Percentiles rank a stretch among this genome's conserved stretches.
phyloP scores from a whole-genome alignment of 1,140 invertebrate genomes.

The Ceratina australensis region DNA sequence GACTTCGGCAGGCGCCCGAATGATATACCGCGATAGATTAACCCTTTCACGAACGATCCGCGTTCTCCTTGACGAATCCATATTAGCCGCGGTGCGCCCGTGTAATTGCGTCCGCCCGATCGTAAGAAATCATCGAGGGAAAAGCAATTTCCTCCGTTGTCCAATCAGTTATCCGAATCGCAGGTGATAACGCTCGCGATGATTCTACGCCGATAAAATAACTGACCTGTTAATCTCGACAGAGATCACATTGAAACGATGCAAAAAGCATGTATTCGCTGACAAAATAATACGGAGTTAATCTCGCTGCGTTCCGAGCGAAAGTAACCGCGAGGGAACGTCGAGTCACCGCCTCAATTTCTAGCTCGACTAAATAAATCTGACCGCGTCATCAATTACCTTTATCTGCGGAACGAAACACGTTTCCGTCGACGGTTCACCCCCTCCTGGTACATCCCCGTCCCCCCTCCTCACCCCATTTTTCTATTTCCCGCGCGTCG shows the following conservation, averaged over 20 bases:
- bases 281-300: too few species aligned
- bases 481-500: slow-evolving; percentile 37
- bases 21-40: slow-evolving; percentile 46
- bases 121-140: not conserved
- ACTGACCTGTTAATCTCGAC: too few species aligned
- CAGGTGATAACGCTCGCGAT: too few species aligned
- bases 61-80: slow-evolving; percentile 39
- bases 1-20: slow-evolving; percentile 21
- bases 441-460: not conserved
- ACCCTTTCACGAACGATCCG: slow-evolving; percentile 38
- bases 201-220: too few species aligned
- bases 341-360: not conserved
- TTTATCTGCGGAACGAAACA: slow-evolving; percentile 19
- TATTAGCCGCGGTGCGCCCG: not conserved
- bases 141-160: not conserved
- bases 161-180: not conserved
- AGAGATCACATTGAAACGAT: too few species aligned
- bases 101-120: slow-evolving; percentile 10
- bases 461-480: slow-evolving; percentile 10
- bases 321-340: not conserved
- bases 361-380: not conserved
- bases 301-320: too few species aligned
- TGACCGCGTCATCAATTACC: slow-evolving; percentile 30
- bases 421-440: slow-evolving; percentile 14
- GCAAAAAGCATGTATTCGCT: too few species aligned